Conservation (phyloP, 30 jellyfish, hydroid and myxozoan genomes). For the Sanderia malayensis region DNA sequence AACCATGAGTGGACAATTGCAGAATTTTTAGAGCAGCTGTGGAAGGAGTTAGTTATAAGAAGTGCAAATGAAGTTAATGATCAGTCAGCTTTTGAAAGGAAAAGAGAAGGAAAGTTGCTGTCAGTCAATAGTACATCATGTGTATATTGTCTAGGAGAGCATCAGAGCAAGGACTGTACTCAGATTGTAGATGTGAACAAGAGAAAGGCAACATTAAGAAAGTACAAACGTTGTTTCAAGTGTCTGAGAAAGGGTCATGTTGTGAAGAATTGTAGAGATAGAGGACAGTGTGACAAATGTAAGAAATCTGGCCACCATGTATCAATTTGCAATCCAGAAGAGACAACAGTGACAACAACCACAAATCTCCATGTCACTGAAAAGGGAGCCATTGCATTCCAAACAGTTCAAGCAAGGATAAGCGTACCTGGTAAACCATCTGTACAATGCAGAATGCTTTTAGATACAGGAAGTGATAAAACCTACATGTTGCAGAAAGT, state of each 20-base stretch:
- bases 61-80: conserved; percentile 6
- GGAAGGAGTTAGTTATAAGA: conserved; percentile 27
- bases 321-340: too few relatives aligned
- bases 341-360: too few relatives aligned
- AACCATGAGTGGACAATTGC: conserved; percentile 38
- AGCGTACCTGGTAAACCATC: conserved; percentile 23
- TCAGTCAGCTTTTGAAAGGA: neutral
- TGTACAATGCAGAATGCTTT: conserved; percentile 21
- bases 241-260: too few relatives aligned
- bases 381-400: conserved; percentile 28
- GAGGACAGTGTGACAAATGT: too few relatives aligned
- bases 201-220: too few relatives aligned
- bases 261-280: too few relatives aligned
- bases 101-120: conserved; percentile 15
- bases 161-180: conserved; percentile 7
- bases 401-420: conserved; percentile 34
- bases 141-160: neutral
- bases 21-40: conserved; percentile 34
- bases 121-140: conserved; percentile 13
- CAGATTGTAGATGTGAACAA: neutral
- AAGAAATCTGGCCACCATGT: too few relatives aligned
- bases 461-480: conserved; percentile 36
- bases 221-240: too few relatives aligned
- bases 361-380: too few relatives aligned
- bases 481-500: conserved; percentile 31